A percentile compares a stretch with the other conserved stretches of the same genome.
phyloP scores from a whole-genome alignment of 2,888 invertebrate species.

The Pristionchus arcanus region DNA sequence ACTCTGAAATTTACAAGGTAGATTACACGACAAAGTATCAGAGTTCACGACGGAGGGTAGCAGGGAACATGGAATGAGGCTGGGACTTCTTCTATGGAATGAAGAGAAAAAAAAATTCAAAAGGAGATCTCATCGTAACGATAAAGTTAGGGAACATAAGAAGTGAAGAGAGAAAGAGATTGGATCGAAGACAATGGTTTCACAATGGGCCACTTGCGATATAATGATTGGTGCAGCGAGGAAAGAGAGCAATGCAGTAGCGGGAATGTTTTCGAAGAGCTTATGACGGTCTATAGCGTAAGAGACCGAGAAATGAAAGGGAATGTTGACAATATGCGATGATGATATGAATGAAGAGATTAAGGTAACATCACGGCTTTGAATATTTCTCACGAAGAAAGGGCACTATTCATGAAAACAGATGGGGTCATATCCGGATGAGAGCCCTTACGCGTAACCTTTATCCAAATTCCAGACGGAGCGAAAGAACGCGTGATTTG shows the following conservation, averaged over 20 bases:
- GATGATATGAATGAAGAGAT: not conserved
- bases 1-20: too few relatives aligned
- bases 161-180: not conserved
- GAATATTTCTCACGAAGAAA: not conserved
- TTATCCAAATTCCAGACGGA: not conserved
- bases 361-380: not conserved
- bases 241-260: slow-evolving; percentile 1
- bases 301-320: not conserved
- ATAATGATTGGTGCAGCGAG: not conserved
- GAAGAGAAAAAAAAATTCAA: not conserved
- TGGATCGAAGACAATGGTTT: not conserved
- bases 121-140: not conserved
- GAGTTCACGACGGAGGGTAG: not conserved
- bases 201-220: slow-evolving; percentile 5
- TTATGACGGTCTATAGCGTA: not conserved
- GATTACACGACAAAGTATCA: too few relatives aligned
- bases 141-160: not conserved
- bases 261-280: not conserved
- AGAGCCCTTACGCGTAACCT: not conserved
- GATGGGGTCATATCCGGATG: not conserved
- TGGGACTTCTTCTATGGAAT: not conserved
- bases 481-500: not conserved
- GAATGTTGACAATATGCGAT: not conserved
- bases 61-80: not conserved
- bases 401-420: not conserved